phyloP scores from a whole-genome alignment of 2,113 vertebrate genomes.

The Catharus minimus region DNA sequence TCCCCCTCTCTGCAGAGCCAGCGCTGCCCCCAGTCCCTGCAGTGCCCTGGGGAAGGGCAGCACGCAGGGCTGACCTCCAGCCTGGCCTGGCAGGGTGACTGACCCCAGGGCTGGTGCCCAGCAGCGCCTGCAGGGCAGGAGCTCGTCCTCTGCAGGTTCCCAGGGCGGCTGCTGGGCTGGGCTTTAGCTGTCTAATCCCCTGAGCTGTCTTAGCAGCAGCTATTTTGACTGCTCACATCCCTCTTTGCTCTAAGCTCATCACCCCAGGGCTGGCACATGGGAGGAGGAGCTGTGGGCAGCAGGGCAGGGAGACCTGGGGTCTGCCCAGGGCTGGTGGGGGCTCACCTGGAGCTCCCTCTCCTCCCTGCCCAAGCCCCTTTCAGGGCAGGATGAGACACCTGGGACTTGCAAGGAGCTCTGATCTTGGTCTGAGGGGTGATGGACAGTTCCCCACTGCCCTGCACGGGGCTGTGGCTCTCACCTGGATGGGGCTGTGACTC shows the following conservation, averaged over 20 bases:
- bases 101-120: background rate
- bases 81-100: background rate
- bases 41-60: background rate
- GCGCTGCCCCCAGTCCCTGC: fast-evolving
- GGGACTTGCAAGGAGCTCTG: no score
- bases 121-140: background rate
- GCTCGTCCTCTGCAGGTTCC: background rate
- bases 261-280: background rate
- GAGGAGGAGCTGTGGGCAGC: background rate
- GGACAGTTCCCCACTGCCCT: no score
- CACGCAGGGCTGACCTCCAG: fast-evolving
- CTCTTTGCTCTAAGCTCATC: slow-evolving; percentile 56
- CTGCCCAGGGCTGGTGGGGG: no score
- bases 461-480: background rate
- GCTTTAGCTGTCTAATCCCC: slow-evolving; percentile 31
- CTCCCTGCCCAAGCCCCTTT: background rate
- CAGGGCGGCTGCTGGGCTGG: background rate
- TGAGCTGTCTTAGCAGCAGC: slow-evolving; percentile 20
- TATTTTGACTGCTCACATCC: slow-evolving; percentile 40
- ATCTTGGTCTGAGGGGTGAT: no score
- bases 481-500: no score
- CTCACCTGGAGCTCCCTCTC: background rate
- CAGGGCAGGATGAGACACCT: background rate
- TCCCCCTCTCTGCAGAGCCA: background rate
- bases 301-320: background rate